Evolutionary conservation across 2,888 invertebrate genomes (phyloP).

Genomic region (Orchesella flavescens): DNA sequence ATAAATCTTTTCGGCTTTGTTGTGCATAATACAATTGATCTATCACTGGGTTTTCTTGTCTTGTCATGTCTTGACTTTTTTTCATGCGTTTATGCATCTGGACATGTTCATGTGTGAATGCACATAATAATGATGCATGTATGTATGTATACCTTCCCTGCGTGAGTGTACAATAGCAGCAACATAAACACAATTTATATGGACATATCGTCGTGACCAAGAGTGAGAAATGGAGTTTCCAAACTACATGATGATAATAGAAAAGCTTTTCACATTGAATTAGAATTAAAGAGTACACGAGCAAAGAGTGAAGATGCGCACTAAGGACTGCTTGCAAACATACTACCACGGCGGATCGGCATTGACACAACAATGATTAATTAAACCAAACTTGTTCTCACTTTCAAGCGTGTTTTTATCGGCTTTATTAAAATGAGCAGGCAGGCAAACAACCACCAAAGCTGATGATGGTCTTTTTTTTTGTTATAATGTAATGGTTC

Average conservation of each 20-base stretch:
- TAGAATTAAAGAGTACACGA: conserved; percentile 24
- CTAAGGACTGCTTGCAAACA: background rate
- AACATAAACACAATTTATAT: no score
- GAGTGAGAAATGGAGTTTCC: conserved; percentile 11
- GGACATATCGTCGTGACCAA: background rate
- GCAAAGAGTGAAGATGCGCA: conserved; percentile 12
- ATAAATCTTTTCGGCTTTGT: conserved; percentile 34
- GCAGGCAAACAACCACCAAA: conserved; percentile 23
- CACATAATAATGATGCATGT: background rate
- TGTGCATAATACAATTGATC: conserved; percentile 50
- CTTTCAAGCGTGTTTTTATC: conserved; percentile 25
- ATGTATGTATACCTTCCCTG: background rate
- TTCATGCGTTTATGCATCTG: background rate
- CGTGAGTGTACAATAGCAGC: no score
- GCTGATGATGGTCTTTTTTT: no score
- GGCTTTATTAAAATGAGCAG: conserved; percentile 43
- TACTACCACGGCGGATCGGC: background rate
- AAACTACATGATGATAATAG: conserved; percentile 32
- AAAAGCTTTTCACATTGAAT: conserved; percentile 48
- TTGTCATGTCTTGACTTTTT: conserved; percentile 40
- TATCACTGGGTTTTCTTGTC: conserved; percentile 46
- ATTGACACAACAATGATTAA: conserved; percentile 53
- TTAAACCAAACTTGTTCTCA: conserved; percentile 52
- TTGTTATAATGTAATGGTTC: no score
- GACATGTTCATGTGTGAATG: no score